These are phyloP conservation scores for Grantiella picta DNA, from an alignment of 2,113 vertebrate genomes.

Conservation along the genomic window DNA sequence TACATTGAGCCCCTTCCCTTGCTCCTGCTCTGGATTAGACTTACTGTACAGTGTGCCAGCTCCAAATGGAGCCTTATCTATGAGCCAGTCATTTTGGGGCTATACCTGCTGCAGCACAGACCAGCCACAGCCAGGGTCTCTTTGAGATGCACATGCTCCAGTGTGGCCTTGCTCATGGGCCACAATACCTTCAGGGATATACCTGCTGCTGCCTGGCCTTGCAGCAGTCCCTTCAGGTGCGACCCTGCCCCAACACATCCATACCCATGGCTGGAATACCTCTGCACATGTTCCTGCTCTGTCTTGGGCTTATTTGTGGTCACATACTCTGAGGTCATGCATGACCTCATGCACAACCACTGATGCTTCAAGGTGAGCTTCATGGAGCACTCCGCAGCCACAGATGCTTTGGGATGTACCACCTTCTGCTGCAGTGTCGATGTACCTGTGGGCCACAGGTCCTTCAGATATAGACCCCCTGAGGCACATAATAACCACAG, in stretches of 20 bases:
- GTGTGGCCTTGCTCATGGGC: background rate
- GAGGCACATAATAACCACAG: background rate
- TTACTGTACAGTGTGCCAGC: background rate
- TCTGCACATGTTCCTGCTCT: background rate
- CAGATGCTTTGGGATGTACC: background rate
- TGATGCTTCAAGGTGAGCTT: background rate
- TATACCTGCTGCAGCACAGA: background rate
- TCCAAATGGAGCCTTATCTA: background rate
- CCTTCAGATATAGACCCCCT: background rate
- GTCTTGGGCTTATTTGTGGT: background rate
- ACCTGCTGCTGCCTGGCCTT: background rate
- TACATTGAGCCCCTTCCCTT: background rate
- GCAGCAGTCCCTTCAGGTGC: background rate
- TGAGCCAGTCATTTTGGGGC: background rate
- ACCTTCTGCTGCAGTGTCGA: background rate
- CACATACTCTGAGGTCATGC: background rate
- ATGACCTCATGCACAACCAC: background rate
- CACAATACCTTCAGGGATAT: background rate
- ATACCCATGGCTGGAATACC: background rate
- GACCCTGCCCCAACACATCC: background rate
- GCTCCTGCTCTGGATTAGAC: background rate
- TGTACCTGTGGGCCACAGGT: background rate
- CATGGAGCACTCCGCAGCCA: no score
- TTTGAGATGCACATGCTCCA: accelerated
- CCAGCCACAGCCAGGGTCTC: background rate